These are phyloP conservation scores for Cryptomyrus ogoouensis DNA, from an alignment of 2,113 vertebrate genomes.

Conservation along the genomic window DNA sequence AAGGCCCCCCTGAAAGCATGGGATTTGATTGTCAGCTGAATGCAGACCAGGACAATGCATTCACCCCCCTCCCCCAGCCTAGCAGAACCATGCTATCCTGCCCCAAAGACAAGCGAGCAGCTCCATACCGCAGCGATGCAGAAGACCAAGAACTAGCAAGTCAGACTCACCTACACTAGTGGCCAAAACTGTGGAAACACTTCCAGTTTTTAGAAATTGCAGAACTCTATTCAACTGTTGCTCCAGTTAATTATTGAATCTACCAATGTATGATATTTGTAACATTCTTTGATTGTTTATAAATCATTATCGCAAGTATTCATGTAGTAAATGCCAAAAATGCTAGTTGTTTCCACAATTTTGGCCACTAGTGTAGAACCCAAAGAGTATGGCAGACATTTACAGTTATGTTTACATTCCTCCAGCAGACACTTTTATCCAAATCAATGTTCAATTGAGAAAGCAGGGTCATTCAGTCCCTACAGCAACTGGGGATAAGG, in stretches of 20 bases:
- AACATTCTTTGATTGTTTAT: background rate
- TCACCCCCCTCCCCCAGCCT: background rate
- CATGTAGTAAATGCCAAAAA: background rate
- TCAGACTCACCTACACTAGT: background rate
- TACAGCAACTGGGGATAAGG: background rate
- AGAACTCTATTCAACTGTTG: background rate
- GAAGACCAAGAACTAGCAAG: background rate
- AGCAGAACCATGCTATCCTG: background rate
- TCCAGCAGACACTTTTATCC: background rate
- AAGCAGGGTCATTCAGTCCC: background rate
- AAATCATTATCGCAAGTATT: background rate
- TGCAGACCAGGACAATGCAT: background rate
- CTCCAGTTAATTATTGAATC: background rate
- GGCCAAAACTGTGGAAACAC: background rate
- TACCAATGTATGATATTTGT: background rate
- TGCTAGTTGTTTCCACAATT: background rate
- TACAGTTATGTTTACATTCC: background rate
- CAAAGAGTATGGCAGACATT: background rate
- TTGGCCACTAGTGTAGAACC: background rate
- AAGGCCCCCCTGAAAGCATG: conserved; percentile 6
- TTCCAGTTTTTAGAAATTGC: background rate
- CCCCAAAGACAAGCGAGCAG: background rate
- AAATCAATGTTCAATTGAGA: background rate
- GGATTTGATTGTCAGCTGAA: conserved; percentile 17
- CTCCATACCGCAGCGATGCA: background rate